Evolutionary conservation across 2,113 vertebrate genomes (phyloP), one percentile per base, ranked within the genome.

Genomic region (Pica pica): DNA sequence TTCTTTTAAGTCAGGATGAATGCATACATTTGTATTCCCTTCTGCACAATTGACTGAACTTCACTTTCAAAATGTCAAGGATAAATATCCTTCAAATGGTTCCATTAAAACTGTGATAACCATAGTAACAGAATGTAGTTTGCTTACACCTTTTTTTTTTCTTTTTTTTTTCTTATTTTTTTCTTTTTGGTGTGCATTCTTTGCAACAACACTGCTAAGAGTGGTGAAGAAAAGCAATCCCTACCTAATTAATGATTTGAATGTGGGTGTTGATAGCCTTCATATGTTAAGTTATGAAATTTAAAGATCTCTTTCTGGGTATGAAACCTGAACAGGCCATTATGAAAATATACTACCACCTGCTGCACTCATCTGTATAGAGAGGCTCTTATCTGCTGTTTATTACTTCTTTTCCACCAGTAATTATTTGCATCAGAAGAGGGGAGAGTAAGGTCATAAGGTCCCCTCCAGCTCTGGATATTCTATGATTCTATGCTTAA

Each of bases 61-160:
- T 97, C 91, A 83, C 92, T 87, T 93, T 92, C 84, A 96, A 96
- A 97, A 97, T 93, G 77, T 97, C 95, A 97, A 83, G 93, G 82
- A 97, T 96, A 97, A 97, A 97, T 94, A 97, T 88, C 94, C 59
- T 96, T 97, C 70, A 97, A 97, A 95, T 77, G n/a, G 30, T 92
- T 96, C 70, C 60, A 94, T 89, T 96, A 96, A 96, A 95, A 47
- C 47, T n/a, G 91, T 35, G 31, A 97, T 95, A 97, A 95, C 76
- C 89, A 95, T 77, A 95, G 93, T 85, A 94, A 93, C 65, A 7
- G 47, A 76, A 46, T 50, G 31, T 63, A 20, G 10, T 83, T 97
- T 96, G 28, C 85, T 79, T 96, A 90, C 33, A 13, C 7, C 81
- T 46, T 95, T 71, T 75, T 49, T 57, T 2, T 28, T 37, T 33